Evolutionary conservation across 2,113 vertebrate species (phyloP), one percentile per base, ranked within the genome.

Genomic region (Cephalopterus ornatus): DNA sequence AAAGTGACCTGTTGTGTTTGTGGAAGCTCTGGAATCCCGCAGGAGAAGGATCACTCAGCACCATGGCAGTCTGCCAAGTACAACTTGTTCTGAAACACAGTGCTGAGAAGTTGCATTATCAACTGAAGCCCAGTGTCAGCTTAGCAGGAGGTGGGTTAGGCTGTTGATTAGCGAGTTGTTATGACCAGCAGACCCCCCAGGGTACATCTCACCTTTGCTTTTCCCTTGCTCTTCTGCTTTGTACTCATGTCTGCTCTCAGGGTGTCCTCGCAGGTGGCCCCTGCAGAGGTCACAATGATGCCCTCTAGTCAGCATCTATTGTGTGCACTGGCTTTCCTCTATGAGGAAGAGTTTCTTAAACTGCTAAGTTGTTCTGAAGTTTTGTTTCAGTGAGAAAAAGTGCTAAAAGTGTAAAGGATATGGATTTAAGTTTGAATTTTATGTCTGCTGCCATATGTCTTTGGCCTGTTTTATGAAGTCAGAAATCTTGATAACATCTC

Each of bases 1-100:
- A 62, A 97, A 97, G 95, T 95, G 94, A 96, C 73, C 97, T 96
- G 87, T 78, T 96, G 88, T 97, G 80, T 97, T 95, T 97, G 89
- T 96, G 95, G 92, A 97, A 94, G 95, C 92, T 95, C 61, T 96
- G 93, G 96, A 96, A 95, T 97, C 97, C 95, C n/a, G 5, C 78
- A 87, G 88, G 96, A 96, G 96, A 95, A 96, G 94, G 91, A 97
- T 97, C 93, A 77, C 52, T 97, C 90, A 80, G 82, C 94, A 66
- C 65, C 50, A 4, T 91, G 95, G 96, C 97, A 71, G 47, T 16
- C 44, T 61, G 94, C 95, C 95, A 97, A 97, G 95, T 91, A 97
- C 95, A 97, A 88, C 93, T 97, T 97, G 96, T 98, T 94, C 86
- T 88, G 93, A 96, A 96, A 61, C 72, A 30, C 42, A 46, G 86